These are phyloP conservation scores for Haemorhous mexicanus DNA, from an alignment of 2,113 vertebrate genomes.

Conservation along the genomic window DNA sequence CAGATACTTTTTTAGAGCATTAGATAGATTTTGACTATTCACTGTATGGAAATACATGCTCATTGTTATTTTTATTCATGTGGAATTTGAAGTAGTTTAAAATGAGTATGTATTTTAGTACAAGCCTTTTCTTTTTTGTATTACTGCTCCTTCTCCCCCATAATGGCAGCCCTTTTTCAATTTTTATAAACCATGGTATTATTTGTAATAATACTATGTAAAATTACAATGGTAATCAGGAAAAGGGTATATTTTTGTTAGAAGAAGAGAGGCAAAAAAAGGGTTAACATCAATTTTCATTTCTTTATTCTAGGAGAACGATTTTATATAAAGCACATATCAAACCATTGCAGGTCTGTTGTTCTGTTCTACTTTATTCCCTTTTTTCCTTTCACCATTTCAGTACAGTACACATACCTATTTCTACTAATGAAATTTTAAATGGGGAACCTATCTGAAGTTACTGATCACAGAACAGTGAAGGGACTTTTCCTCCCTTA, in stretches of 20 bases:
- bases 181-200: background rate
- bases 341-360: background rate
- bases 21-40: background rate
- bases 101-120: background rate
- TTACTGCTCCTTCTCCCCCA: background rate
- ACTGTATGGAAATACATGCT: background rate
- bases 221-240: no score
- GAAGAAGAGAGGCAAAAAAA: background rate
- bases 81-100: background rate
- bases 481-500: background rate
- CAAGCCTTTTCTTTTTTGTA: background rate
- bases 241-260: background rate
- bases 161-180: background rate
- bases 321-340: background rate
- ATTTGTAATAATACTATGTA: background rate
- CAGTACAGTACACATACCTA: background rate
- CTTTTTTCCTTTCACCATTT: background rate
- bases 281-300: background rate
- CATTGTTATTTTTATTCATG: background rate
- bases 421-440: background rate
- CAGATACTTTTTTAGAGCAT: background rate
- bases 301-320: background rate
- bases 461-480: background rate
- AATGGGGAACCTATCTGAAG: background rate
- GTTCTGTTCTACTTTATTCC: background rate